Base-by-base conservation (phyloP, 1,140 invertebrate species). In the Zophobas morio region DNA sequence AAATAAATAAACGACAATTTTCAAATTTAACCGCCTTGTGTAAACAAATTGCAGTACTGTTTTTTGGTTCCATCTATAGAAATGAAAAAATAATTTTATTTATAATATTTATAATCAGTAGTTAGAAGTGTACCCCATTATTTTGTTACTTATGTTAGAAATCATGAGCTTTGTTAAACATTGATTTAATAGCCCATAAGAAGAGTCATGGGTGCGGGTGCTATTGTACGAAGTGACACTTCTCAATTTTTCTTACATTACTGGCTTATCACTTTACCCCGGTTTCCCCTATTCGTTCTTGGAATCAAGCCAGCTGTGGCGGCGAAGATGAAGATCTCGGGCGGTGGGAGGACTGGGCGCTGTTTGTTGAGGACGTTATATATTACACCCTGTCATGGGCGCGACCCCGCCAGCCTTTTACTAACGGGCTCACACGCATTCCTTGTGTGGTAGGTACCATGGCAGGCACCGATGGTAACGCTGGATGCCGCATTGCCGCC, bases 291-390 rank as follows among this genome's bases (percentile, higher is more conserved):
- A 53, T 40, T 51, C 79, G 76, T 82, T 82, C 81, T 82, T 60
- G 75, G 81, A 82, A 82, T 78, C 49, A 60, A 76, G 77, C 81
- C 81, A 82, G 81, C 81, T 82, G 81, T 79, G 81, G 70, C 74
- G 74, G 79, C 42, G 79, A 56, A 80, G 79, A 82, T 82, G 81
- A 82, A 82, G 81, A 82, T 82, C 81, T 82, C 78, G 79, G 56
- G 51, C 77, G 54, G 77, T 79, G 81, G 80, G 80, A 80, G 81
- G 80, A 81, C 78, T 71, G 80, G 80, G 78, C 81, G 81, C 78
- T 81, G 80, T 82, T 82, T 82, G 81, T 80, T 80, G 80, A 82
- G 80, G 81, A 81, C 79, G 80, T 82, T 82, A 82, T 82, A 82
- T 82, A 82, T 82, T 82, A 82, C 80, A 82, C 80, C 81, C 81